These are phyloP conservation scores for Lamellibrachia satsuma DNA, from an alignment of 2,888 invertebrate species.

Conservation along the genomic window DNA sequence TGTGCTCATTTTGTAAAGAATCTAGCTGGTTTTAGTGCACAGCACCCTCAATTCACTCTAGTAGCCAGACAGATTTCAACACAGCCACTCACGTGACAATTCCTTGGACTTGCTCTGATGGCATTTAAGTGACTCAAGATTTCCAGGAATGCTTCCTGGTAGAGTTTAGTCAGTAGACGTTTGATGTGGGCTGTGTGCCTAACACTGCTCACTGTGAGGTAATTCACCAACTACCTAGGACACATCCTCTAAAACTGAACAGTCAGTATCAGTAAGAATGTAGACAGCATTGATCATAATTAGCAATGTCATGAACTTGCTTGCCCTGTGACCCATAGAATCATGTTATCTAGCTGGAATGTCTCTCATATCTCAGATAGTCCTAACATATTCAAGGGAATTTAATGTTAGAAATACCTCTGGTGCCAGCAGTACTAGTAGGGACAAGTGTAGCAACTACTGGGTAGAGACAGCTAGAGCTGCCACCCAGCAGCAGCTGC, in stretches of 20 bases:
- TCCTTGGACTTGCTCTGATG: not conserved
- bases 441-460: not conserved
- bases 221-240: not conserved
- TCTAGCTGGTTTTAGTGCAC: not conserved
- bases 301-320: not conserved
- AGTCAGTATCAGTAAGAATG: not conserved
- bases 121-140: not conserved
- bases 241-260: not conserved
- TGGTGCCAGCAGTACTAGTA: not conserved
- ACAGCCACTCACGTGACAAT: not conserved
- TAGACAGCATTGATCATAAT: slow-evolving; percentile 11
- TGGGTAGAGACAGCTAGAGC: not conserved
- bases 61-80: not conserved
- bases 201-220: not conserved
- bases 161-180: not conserved
- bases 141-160: not conserved
- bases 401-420: not conserved
- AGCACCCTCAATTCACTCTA: not conserved
- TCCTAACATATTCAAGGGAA: not conserved
- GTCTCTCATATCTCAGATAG: not conserved
- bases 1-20: no score
- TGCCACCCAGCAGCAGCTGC: not conserved
- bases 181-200: not conserved
- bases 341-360: not conserved
- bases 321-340: not conserved